Percentiles rank a stretch among this genome's conserved stretches.
Conservation (phyloP, 2,888 invertebrate species). For the Penaeus monodon region DNA sequence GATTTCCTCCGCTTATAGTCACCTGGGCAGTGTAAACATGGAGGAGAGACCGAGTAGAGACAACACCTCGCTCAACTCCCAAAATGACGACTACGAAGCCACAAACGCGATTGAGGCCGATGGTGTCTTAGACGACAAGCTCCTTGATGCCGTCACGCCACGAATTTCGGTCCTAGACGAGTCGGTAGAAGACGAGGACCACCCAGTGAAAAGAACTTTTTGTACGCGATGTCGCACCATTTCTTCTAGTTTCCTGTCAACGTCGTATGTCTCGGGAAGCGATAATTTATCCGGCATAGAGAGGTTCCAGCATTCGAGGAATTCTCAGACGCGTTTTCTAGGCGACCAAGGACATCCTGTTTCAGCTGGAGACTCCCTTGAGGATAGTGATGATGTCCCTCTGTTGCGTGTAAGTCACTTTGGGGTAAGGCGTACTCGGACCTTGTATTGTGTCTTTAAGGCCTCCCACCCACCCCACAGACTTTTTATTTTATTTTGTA, state of each 20-base stretch:
- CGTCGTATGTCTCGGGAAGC: constrained; percentile 34
- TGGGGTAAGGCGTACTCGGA: neutral
- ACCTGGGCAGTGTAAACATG: constrained; percentile 63
- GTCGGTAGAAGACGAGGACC: constrained; percentile 21
- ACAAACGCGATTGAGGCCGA: constrained; percentile 28
- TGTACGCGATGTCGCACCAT: constrained; percentile 60
- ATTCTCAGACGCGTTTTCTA: constrained; percentile 17
- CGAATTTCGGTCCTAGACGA: constrained; percentile 34
- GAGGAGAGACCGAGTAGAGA: constrained; percentile 3
- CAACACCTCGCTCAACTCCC: neutral
- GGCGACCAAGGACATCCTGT: neutral
- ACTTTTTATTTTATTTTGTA: no score
- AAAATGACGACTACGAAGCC: neutral
- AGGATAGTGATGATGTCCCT: constrained; percentile 52
- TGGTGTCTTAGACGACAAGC: constrained; percentile 42
- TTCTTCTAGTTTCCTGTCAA: constrained; percentile 52
- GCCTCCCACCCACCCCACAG: no score
- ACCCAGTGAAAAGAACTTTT: constrained; percentile 18
- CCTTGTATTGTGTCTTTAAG: neutral
- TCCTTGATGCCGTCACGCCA: constrained; percentile 41
- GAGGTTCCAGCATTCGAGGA: constrained; percentile 6
- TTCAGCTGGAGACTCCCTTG: neutral
- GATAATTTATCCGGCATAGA: constrained; percentile 19
- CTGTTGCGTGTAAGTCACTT: constrained; percentile 35
- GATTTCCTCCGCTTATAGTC: constrained; percentile 24